A percentile compares a stretch with the other conserved stretches of the same genome.
Evolutionary conservation across 2,797 vertebrate species (phyloP).

Genomic region (Yasuhikotakia modesta): DNA sequence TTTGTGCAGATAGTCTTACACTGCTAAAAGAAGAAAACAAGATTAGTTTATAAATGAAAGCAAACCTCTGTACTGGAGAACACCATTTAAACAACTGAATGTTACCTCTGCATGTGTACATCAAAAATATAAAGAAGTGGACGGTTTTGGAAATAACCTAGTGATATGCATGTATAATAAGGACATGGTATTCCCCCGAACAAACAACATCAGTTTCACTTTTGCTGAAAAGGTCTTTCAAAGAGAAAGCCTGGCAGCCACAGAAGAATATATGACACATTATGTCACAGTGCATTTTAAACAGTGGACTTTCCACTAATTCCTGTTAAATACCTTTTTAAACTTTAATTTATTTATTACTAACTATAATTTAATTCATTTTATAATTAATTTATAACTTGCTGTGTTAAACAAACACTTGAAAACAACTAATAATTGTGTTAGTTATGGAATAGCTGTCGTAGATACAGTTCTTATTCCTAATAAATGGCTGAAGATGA

Average conservation of each 20-base stretch:
- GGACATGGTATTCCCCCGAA: slow-evolving; percentile 56
- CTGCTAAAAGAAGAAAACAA: not conserved
- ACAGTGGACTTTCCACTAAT: not conserved
- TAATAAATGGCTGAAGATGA: not conserved
- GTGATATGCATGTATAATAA: slow-evolving; percentile 45
- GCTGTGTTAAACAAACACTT: not conserved
- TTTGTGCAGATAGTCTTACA: not conserved
- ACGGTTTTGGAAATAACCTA: slow-evolving; percentile 55
- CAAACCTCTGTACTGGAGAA: not conserved
- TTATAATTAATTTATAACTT: not conserved
- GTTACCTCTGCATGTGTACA: not conserved
- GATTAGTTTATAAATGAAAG: not conserved
- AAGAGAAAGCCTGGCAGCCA: slow-evolving; percentile 22
- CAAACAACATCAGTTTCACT: slow-evolving; percentile 54
- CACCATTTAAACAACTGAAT: not conserved
- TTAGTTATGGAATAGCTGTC: not conserved
- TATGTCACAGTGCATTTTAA: not conserved
- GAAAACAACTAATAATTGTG: not conserved
- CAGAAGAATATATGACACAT: slow-evolving; percentile 7
- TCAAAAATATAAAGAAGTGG: slow-evolving; percentile 16
- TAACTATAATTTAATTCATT: not conserved
- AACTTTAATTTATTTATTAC: not conserved
- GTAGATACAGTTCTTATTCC: not conserved
- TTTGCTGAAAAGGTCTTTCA: slow-evolving; percentile 40
- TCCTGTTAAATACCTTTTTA: not conserved